Conservation (phyloP, 2,888 invertebrate species). For the Archips crataeganus region DNA sequence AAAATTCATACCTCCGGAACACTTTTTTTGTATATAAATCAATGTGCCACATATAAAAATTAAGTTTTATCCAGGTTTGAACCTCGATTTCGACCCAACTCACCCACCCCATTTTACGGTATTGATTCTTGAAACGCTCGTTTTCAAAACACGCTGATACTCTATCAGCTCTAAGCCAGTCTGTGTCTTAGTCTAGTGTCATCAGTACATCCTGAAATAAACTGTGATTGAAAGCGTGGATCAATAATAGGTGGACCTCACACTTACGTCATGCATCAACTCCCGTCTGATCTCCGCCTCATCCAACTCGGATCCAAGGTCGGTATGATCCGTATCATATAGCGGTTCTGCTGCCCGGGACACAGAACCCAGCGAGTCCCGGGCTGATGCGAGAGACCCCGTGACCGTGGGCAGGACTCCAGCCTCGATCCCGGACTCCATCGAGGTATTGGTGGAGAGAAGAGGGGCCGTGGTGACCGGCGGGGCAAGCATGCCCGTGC, state of each 20-base stretch:
- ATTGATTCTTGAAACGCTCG: no score
- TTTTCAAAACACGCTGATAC: no score
- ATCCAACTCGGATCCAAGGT: constrained; percentile 92
- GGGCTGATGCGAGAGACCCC: constrained; percentile 87
- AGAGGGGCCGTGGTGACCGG: constrained; percentile 72
- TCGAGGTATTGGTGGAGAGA: constrained; percentile 82
- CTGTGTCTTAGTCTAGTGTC: no score
- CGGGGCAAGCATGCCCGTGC: constrained; percentile 62
- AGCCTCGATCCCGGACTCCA: constrained; percentile 89
- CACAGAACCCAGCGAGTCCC: constrained; percentile 85
- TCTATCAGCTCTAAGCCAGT: no score
- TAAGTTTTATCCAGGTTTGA: no score
- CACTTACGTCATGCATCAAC: constrained; percentile 92
- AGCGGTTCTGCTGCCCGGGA: constrained; percentile 87
- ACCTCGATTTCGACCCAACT: no score
- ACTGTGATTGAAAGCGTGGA: no score
- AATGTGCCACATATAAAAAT: no score
- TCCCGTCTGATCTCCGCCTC: constrained; percentile 91
- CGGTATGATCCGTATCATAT: constrained; percentile 93
- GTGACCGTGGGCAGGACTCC: constrained; percentile 91
- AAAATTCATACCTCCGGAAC: no score
- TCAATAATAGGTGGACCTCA: neutral
- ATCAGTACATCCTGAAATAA: no score
- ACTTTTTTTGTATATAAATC: no score
- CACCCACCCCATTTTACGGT: no score